phyloP scores from a whole-genome alignment of 2,888 invertebrate genomes.

The Sarcophaga variegata region DNA sequence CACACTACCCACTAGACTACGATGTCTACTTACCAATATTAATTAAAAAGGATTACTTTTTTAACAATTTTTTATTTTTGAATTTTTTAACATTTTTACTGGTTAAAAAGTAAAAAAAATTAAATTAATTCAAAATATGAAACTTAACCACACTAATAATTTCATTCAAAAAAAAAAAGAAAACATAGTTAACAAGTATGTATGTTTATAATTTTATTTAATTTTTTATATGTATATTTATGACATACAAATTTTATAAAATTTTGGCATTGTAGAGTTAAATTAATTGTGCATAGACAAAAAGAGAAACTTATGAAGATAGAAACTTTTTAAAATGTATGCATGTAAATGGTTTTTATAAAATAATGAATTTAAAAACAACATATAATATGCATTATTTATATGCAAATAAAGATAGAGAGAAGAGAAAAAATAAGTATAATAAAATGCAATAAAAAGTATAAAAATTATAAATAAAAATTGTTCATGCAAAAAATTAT shows the following conservation, averaged over 20 bases:
- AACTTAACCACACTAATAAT: background rate
- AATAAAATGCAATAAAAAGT: slow-evolving; percentile 24
- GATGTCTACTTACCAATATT: too few relatives aligned
- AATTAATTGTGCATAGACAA: slow-evolving; percentile 37
- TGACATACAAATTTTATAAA: background rate
- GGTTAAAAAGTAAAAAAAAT: too few relatives aligned
- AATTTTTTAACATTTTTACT: too few relatives aligned
- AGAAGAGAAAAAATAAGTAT: slow-evolving; percentile 46
- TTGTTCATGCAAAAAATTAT: slow-evolving; percentile 49
- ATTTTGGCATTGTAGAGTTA: slow-evolving; percentile 41
- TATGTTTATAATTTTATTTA: background rate
- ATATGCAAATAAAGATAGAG: slow-evolving; percentile 9
- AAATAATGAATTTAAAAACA: slow-evolving; percentile 29
- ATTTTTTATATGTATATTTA: background rate
- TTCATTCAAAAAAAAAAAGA: background rate
- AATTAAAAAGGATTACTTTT: too few relatives aligned
- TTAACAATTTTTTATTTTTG: too few relatives aligned
- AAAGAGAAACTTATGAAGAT: slow-evolving; percentile 10
- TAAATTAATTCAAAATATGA: too few relatives aligned
- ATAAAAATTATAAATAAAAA: slow-evolving; percentile 39
- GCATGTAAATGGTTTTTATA: background rate
- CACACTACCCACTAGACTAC: too few relatives aligned
- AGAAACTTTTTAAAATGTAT: slow-evolving; percentile 12
- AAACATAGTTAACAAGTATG: background rate
- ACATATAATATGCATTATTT: slow-evolving; percentile 13